Evolutionary conservation across 35 echinoderm and acorn worm genomes (phyloP), one percentile per base, ranked within the genome.

Genomic region (Apostichopus japonicus): DNA sequence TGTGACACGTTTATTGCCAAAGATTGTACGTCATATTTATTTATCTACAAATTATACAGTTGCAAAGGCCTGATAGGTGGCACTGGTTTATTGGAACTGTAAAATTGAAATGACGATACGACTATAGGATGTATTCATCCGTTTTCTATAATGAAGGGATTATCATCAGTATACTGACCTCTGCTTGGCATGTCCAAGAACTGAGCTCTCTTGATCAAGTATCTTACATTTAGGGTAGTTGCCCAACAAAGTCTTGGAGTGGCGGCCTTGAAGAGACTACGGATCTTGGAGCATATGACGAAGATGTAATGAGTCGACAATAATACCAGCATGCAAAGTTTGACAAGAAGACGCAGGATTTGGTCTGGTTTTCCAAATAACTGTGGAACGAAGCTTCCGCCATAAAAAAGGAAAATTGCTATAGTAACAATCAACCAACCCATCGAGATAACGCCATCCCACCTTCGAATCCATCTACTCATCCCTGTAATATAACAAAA

Each of bases 181-280:
- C 52, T 80, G 3, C 33, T 80, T 15, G 6, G 21, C 24, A 80
- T 8, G 6, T 80, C 78, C 52, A 80, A 80, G 52, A 80, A 80
- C 52, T 80, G 78, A 44, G 24, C 78, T 53, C 78, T 80, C 78
- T 80, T 80, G 10, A 80, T 6, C 10, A 80, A 44, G 78, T 80
- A 80, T 15, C 78, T 24, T 24, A 33, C 78, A 33, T 80, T 80
- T 0, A 80, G 78, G 6, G 78, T 25, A 6, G 78, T 44, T 8
- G 78, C 44, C 78, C 78, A 80, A 9, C 0, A 80, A 80, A 80
- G 78, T 13, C 14, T 14, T 7, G 78, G 25, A 13, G 14, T 15
- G 6, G 24, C 9, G 2, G 24, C n/a, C 8, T 54, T 54, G 79
- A 83, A 83, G 19, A 83, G 17, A 16, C 44, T 83, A n/a, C 52